A percentile compares a stretch with the other conserved stretches of the same genome.
These are phyloP conservation scores for Neodiprion pinetum DNA, from an alignment of 1,140 invertebrate species.

Conservation along the genomic window DNA sequence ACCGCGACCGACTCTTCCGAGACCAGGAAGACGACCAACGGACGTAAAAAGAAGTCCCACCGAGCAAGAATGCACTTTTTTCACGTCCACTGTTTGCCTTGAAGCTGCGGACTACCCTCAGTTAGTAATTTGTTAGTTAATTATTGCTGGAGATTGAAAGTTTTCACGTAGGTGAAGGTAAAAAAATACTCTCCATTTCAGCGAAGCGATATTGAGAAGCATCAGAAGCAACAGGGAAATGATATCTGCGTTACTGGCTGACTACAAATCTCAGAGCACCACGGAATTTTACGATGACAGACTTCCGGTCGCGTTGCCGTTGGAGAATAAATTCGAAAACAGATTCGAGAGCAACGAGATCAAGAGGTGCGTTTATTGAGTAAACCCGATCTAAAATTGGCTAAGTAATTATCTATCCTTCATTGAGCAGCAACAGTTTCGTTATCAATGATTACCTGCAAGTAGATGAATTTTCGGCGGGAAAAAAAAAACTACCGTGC, in stretches of 20 bases:
- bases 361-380: conserved; percentile 42
- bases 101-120: conserved; percentile 78
- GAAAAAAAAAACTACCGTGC: no score
- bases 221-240: conserved; percentile 75
- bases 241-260: conserved; percentile 73
- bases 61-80: conserved; percentile 70
- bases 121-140: conserved; percentile 63
- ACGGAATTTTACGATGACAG: conserved; percentile 30
- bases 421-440: no score
- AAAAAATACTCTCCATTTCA: conserved; percentile 51
- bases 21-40: conserved; percentile 41
- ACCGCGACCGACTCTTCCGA: conserved; percentile 29
- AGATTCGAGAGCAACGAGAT: conserved; percentile 58
- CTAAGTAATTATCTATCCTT: no score
- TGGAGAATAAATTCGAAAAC: conserved; percentile 45
- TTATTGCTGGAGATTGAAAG: not conserved
- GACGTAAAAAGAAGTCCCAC: conserved; percentile 50
- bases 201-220: conserved; percentile 78
- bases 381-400: no score
- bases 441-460: no score
- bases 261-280: conserved; percentile 60
- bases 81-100: conserved; percentile 78
- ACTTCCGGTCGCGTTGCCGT: conserved; percentile 27
- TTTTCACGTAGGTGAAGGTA: conserved; percentile 50
- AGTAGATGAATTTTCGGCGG: no score